phyloP scores from a whole-genome alignment of 2,797 vertebrate genomes.

The Gouania willdenowi region DNA sequence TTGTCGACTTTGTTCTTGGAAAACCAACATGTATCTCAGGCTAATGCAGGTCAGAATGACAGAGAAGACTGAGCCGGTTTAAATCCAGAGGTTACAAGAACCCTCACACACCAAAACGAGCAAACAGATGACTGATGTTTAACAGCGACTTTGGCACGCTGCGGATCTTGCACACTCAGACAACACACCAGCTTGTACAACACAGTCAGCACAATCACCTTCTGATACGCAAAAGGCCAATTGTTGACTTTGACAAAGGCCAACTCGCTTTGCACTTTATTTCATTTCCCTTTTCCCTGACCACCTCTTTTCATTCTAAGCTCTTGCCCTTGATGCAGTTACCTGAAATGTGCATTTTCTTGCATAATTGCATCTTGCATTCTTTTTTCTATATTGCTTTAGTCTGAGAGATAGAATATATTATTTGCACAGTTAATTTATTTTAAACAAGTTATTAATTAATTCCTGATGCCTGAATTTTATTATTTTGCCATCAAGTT shows the following conservation, averaged over 20 bases:
- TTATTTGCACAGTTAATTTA: too few relatives aligned
- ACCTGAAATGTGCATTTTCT: too few relatives aligned
- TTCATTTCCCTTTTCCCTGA: conserved; percentile 2
- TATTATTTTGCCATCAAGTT: too few relatives aligned
- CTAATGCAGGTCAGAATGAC: conserved; percentile 33
- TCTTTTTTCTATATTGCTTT: too few relatives aligned
- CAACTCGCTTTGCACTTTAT: conserved; percentile 43
- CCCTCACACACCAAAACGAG: conserved; percentile 37
- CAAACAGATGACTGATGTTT: conserved; percentile 43
- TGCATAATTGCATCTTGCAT: too few relatives aligned
- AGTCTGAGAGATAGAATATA: too few relatives aligned
- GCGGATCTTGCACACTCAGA: conserved; percentile 35
- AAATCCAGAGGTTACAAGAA: conserved; percentile 50
- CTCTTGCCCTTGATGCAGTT: not conserved
- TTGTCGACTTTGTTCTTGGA: conserved; percentile 33
- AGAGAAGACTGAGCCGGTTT: conserved; percentile 13
- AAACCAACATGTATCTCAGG: conserved; percentile 15
- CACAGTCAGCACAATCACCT: conserved; percentile 43
- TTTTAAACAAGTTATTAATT: too few relatives aligned
- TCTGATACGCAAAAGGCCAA: conserved; percentile 65
- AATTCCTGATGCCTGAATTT: too few relatives aligned
- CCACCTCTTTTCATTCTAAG: conserved; percentile 4
- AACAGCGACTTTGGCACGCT: conserved; percentile 39
- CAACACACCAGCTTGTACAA: conserved; percentile 40
- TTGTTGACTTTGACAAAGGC: conserved; percentile 75